These are phyloP conservation scores for Halisarca cf. caerulea DNA, from an alignment of 37 sponge, comb jelly and placozoan genomes.

Conservation along the genomic window DNA sequence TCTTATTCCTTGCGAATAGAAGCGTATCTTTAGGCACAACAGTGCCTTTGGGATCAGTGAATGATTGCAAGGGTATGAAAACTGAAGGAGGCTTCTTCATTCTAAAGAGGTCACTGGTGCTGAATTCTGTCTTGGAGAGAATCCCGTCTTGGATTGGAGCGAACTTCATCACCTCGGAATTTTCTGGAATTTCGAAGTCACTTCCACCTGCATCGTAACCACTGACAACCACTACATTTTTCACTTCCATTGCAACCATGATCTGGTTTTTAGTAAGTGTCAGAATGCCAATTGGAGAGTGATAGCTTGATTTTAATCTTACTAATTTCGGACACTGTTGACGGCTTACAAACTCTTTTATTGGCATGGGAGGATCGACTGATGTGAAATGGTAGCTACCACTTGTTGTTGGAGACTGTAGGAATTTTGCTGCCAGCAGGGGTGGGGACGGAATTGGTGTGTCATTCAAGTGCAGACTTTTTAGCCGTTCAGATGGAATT, in stretches of 20 bases:
- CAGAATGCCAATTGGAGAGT: neutral
- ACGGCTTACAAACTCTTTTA: neutral
- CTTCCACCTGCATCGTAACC: too few species aligned
- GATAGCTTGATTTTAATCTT: neutral
- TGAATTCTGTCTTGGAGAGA: neutral
- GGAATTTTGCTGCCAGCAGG: too few species aligned
- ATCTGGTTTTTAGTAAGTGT: neutral
- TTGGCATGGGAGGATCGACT: neutral
- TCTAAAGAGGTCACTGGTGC: neutral
- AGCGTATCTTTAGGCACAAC: too few species aligned
- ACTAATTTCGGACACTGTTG: neutral
- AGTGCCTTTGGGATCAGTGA: neutral
- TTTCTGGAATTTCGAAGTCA: neutral
- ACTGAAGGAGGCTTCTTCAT: neutral
- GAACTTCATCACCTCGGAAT: neutral
- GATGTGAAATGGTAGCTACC: neutral
- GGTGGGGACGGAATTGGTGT: too few species aligned
- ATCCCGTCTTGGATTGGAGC: too few species aligned
- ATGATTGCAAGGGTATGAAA: neutral
- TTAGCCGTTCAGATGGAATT: too few species aligned
- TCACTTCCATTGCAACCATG: neutral
- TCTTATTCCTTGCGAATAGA: too few species aligned
- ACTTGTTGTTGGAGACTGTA: too few species aligned
- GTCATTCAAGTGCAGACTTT: too few species aligned
- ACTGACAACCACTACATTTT: neutral